phyloP scores from a whole-genome alignment of 37 sponge, comb jelly and placozoan species.

The Diacarnus erythraeanus region DNA sequence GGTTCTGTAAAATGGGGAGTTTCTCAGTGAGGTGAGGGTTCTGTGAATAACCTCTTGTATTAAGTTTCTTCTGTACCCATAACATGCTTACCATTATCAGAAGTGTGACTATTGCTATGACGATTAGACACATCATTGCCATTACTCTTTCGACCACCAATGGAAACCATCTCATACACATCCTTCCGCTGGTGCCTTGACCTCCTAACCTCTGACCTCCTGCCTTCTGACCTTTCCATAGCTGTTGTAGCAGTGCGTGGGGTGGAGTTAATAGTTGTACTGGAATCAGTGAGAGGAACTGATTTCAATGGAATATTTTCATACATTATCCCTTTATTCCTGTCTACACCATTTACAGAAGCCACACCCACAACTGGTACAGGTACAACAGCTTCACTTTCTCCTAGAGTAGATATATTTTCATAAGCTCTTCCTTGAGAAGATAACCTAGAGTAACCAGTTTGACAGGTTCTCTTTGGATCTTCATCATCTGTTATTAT shows the following conservation, averaged over 20 bases:
- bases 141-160: background rate
- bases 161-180: background rate
- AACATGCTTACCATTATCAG: too few relatives aligned
- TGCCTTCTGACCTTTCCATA: background rate
- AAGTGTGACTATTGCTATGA: background rate
- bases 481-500: background rate
- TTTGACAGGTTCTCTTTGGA: background rate
- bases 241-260: background rate
- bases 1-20: too few relatives aligned
- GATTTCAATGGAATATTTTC: background rate
- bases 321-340: background rate
- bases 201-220: background rate
- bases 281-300: background rate
- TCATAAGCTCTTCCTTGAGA: background rate
- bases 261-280: conserved; percentile 1
- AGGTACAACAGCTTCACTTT: background rate
- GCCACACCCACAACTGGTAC: background rate
- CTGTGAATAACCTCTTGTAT: too few relatives aligned
- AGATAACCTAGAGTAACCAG: background rate
- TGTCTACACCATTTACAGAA: background rate
- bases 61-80: too few relatives aligned
- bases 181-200: background rate
- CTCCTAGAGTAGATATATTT: background rate
- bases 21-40: too few relatives aligned
- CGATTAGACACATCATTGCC: background rate